Evolutionary conservation across 92 coral and sea anemone genomes (phyloP).

Genomic region (Epizoanthus rinbou): DNA sequence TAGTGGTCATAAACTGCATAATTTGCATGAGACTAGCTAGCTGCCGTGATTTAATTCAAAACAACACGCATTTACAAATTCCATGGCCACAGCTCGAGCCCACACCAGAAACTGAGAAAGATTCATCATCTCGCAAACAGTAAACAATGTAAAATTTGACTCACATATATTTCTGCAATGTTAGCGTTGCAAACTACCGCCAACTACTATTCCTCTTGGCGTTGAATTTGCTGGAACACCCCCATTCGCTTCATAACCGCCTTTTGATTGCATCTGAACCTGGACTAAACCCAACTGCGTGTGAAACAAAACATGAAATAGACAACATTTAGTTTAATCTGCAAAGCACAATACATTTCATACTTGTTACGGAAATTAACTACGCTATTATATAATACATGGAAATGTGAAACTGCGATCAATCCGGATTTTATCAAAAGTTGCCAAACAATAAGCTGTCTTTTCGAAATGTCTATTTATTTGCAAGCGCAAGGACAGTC

Average conservation of each 20-base stretch:
- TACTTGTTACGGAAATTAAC: no score
- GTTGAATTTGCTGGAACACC: constrained; percentile 57
- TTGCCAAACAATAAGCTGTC: not conserved
- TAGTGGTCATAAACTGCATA: not conserved
- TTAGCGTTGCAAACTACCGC: constrained; percentile 50
- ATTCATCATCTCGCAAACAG: not conserved
- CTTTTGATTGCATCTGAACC: constrained; percentile 90
- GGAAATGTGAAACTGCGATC: not conserved
- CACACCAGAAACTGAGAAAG: no score
- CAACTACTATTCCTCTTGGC: constrained; percentile 77
- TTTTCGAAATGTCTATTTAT: constrained; percentile 6
- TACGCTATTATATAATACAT: not conserved
- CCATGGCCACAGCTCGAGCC: not conserved
- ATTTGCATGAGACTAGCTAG: constrained; percentile 10
- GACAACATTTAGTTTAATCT: not conserved
- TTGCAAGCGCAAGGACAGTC: not conserved
- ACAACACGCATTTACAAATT: constrained; percentile 10
- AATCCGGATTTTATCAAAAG: no score
- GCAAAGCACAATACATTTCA: not conserved
- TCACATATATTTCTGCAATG: constrained; percentile 45
- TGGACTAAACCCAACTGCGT: constrained; percentile 79
- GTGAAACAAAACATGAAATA: not conserved
- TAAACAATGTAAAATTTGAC: not conserved
- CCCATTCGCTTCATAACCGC: constrained; percentile 67
- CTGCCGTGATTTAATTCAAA: not conserved